Percentiles rank a stretch among this genome's conserved stretches.
These are phyloP conservation scores for Eidolon dupreanum DNA, from an alignment of 2,797 vertebrate genomes.

Conservation along the genomic window DNA sequence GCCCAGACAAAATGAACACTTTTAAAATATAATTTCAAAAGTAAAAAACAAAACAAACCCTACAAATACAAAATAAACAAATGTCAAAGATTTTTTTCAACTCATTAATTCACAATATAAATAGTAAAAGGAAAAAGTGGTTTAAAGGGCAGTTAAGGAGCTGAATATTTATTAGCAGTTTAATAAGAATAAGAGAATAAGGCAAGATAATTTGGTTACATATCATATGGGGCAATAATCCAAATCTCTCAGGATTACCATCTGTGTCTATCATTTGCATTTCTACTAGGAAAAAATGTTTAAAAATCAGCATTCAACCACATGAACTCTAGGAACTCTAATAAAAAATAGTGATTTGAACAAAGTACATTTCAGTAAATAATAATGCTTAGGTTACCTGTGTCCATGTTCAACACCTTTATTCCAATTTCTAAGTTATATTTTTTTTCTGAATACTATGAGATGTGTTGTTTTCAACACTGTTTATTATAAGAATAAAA, in stretches of 20 bases:
- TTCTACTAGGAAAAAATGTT: background rate
- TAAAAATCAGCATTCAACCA: background rate
- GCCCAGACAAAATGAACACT: background rate
- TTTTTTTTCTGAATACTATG: background rate
- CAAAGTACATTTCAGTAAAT: background rate
- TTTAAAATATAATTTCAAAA: background rate
- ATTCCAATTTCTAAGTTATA: background rate
- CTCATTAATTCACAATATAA: background rate
- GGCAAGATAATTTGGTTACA: background rate
- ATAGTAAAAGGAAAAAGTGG: background rate
- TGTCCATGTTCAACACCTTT: background rate
- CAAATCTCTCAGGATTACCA: background rate
- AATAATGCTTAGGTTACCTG: background rate
- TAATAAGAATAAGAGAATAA: background rate
- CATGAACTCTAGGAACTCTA: background rate
- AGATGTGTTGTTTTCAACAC: background rate
- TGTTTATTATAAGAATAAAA: background rate
- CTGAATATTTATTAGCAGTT: background rate
- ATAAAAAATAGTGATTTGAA: background rate
- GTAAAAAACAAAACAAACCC: background rate
- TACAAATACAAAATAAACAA: background rate
- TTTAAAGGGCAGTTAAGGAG: background rate
- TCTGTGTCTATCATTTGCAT: background rate
- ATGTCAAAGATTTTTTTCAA: background rate
- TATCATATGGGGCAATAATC: background rate